A percentile compares a stretch with the other conserved stretches of the same genome.
These are phyloP conservation scores for Solenodon paradoxus DNA, from an alignment of 2,113 vertebrate genomes.

Conservation along the genomic window DNA sequence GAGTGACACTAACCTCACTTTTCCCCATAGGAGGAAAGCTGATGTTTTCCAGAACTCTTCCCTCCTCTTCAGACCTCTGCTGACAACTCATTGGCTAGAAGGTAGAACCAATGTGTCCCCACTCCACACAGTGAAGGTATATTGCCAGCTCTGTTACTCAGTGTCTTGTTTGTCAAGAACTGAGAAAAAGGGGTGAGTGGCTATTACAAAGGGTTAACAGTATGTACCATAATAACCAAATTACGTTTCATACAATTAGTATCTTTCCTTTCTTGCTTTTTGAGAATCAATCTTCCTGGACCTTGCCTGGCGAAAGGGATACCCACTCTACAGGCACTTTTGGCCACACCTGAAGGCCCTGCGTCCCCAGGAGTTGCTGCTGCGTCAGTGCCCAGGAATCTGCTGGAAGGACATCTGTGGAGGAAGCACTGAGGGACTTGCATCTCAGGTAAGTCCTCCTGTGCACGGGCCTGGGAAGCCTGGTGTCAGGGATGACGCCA, in stretches of 20 bases:
- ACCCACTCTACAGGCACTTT: no score
- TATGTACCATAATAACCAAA: no score
- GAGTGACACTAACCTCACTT: background rate
- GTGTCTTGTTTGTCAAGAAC: background rate
- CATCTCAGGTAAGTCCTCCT: background rate
- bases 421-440: no score
- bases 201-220: background rate
- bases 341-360: background rate
- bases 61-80: background rate
- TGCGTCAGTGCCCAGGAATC: background rate
- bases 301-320: background rate
- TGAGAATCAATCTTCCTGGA: background rate
- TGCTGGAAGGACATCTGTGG: rapidly evolving
- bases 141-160: background rate
- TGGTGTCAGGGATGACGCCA: background rate
- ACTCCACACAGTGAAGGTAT: no score
- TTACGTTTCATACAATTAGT: background rate
- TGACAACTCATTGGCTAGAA: background rate
- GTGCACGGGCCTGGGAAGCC: no score
- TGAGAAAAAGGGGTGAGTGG: background rate
- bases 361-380: background rate
- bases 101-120: no score
- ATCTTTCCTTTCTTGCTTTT: background rate
- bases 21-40: background rate
- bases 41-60: background rate